Evolutionary conservation across 2,113 vertebrate species (phyloP).

Genomic region (Cyrtonyx montezumae): DNA sequence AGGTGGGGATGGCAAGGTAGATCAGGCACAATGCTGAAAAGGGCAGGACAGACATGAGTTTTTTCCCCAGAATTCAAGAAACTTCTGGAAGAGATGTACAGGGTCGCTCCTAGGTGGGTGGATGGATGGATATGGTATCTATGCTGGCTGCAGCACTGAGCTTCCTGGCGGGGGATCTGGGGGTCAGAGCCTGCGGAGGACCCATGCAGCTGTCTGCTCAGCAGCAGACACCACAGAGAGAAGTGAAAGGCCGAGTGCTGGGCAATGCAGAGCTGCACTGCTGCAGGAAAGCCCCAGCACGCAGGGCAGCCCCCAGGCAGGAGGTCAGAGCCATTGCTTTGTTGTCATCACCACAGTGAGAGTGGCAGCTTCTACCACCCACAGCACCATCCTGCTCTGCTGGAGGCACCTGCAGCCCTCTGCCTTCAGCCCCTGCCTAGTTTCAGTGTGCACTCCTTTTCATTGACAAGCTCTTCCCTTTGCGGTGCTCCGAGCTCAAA

Average conservation of each 20-base stretch:
- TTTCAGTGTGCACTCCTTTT: not conserved
- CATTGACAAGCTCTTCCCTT: not conserved
- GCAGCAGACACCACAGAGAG: not conserved
- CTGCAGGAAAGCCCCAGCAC: not conserved
- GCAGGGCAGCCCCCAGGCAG: accelerated
- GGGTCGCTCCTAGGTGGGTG: not conserved
- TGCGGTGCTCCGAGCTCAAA: not conserved
- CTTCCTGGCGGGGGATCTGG: not conserved
- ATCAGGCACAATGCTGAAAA: not conserved
- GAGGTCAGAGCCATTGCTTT: not conserved
- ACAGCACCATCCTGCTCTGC: not conserved
- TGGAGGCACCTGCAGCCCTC: not conserved
- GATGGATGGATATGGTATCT: not conserved
- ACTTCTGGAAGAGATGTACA: not conserved
- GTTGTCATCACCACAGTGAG: not conserved
- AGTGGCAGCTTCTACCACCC: not conserved
- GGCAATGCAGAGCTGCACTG: accelerated
- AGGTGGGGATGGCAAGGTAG: not conserved
- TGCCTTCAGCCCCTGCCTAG: not conserved
- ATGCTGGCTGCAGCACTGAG: not conserved
- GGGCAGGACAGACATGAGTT: not conserved
- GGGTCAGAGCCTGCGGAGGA: accelerated
- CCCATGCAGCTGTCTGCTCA: accelerated
- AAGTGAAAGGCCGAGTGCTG: not conserved
- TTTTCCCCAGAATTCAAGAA: not conserved